Base-by-base conservation (phyloP, 2,888 invertebrate species). In the Trisateles emortualis region DNA sequence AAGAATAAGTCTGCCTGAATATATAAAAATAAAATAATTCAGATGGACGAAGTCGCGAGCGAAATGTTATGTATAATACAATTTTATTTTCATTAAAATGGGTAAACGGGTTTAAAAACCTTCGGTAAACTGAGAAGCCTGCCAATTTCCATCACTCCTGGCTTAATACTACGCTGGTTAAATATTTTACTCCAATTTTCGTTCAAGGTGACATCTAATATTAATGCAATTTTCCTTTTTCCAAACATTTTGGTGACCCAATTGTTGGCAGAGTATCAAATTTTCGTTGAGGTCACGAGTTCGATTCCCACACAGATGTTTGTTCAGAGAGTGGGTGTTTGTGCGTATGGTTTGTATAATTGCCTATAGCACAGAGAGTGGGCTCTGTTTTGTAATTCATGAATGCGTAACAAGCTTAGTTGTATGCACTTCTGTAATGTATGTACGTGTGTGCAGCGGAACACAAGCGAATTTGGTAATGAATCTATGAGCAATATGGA, bases 131-230 rank as follows among this genome's bases (percentile, higher is more conserved):
- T 17, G 3, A 19, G 8, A 36, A 42, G n/a, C 16, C 22, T 36
- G 30, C 30, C 44, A 40, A 32, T 45, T 17, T 44, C 30, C 13
- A 32, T 30, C 13, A 24, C 22, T 30, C 32, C 22, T 16, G n/a
- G 30, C 24, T 2, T 14, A 13, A 9, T 24, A 13, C 3, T 16
- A 3, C 1, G 3, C 11, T 11, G 6, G 6, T 32, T 51, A 51
- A 45, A 51, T 51, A 51, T 44, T 51, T 45, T 19, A 45, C 38
- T 51, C 38, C 50, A 51, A 44, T 51, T 51, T 44, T 39, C 44
- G 24, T 45, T 44, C 24, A 45, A n/a, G 26, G 30, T 33, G 29
- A 35, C 41, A 35, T 52, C 14, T 19, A 45, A 35, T 42, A 41
- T 52, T 41, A 52, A 52, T 47, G 42, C 46, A 52, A 52, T 52